Evolutionary conservation across 2,888 invertebrate genomes (phyloP), one percentile per base, ranked within the genome.

Genomic region (Ceratothoa steindachneri): DNA sequence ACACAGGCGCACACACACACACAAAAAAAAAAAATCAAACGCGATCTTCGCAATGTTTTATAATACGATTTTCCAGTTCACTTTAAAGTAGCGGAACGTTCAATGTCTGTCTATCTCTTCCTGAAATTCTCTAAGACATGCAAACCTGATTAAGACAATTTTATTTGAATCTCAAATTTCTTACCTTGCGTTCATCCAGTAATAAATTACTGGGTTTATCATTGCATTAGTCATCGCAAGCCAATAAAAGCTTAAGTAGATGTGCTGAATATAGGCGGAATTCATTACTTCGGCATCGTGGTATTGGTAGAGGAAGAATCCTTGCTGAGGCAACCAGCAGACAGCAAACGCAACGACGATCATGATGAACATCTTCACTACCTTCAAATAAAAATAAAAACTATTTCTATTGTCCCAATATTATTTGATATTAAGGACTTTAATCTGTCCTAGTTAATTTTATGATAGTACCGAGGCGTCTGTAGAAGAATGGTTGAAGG

Each of bases 191-290:
- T 94, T 95, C 94, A 95, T 94, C 91, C 93, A 93, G 83, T 93
- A 94, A 84, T 95, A 95, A 68, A 95, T 93, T 73, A 95, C 89
- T 0, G 94, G 94, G 85, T 95, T 95, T 73, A 94, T 93, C 92
- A 93, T 93, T 0, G 93, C 91, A 83, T 94, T 93, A 12, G 93
- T 92, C 95, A 95, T 95, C 1, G 95, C 95, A 74, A 95, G 87
- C 91, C 92, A 93, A 83, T 93, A 93, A 85, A 94, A 93, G 28
- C 90, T 89, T 69, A 95, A 86, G 84, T 93, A 95, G 80, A 94
- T 88, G 81, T 93, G 93, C 82, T 93, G 93, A 0, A 92, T 90
- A 83, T 92, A 91, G 81, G 89, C 89, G 83, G 87, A 88, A 82
- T 88, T 88, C 65, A 89, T 80, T 12, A 80, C 75, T 71, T 74